Percentiles rank a stretch among this genome's conserved stretches.
phyloP scores from a whole-genome alignment of 2,113 vertebrate genomes.

The Calyptomena viridis region DNA sequence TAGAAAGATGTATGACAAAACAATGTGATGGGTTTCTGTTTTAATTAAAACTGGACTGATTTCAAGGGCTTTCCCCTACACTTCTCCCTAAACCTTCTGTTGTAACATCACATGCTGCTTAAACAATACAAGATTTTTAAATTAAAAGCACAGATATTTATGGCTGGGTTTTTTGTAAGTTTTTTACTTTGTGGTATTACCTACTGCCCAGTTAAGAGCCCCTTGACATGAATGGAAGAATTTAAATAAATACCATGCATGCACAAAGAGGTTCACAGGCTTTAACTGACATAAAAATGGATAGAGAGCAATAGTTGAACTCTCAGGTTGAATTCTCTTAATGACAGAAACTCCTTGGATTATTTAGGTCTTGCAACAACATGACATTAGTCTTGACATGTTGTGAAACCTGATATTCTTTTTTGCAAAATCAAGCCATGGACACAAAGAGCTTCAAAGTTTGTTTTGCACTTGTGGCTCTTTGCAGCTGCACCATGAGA shows the following conservation, averaged over 20 bases:
- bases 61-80: background rate
- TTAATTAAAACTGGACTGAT: constrained; percentile 23
- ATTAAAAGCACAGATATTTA: background rate
- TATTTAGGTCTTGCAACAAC: background rate
- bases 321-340: background rate
- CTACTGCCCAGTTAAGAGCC: background rate
- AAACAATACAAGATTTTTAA: background rate
- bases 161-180: background rate
- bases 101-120: background rate
- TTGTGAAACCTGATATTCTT: background rate
- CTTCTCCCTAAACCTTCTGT: background rate
- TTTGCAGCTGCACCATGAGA: background rate
- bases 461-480: background rate
- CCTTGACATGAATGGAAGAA: background rate
- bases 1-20: background rate
- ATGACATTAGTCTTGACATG: background rate
- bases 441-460: background rate
- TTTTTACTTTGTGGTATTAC: background rate
- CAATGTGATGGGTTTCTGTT: background rate
- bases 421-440: background rate
- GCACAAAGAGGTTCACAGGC: background rate
- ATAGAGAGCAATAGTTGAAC: background rate
- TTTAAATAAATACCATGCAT: background rate
- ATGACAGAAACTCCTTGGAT: background rate
- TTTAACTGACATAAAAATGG: background rate